A percentile compares a stretch with the other conserved stretches of the same genome.
Evolutionary conservation across 2,113 vertebrate genomes (phyloP).

Genomic region (Poeciliopsis occidentalis): DNA sequence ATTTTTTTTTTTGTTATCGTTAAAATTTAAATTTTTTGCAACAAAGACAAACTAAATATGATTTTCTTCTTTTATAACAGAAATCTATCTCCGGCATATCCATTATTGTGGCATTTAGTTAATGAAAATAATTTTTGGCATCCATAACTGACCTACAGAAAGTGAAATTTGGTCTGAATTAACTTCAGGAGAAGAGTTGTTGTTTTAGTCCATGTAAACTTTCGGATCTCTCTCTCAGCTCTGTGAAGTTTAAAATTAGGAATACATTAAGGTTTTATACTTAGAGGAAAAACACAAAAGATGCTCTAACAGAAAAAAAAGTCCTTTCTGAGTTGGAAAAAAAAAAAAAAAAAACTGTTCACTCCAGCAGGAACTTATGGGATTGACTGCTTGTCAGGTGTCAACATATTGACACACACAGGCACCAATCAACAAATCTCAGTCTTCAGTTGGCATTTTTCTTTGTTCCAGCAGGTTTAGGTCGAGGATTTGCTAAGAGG

Average conservation of each 20-base stretch:
- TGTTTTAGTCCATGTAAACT: too few species aligned
- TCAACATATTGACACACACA: not conserved
- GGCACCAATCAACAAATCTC: not conserved
- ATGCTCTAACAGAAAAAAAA: not conserved
- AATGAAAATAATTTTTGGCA: too few species aligned
- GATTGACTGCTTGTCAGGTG: not conserved
- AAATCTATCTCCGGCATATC: too few species aligned
- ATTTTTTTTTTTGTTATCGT: too few species aligned
- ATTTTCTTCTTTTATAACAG: too few species aligned
- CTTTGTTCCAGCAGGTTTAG: not conserved
- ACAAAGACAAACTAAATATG: too few species aligned
- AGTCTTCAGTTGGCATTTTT: not conserved
- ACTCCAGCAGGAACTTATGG: not conserved
- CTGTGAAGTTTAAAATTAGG: not conserved
- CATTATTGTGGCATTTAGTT: too few species aligned
- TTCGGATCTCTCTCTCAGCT: not conserved
- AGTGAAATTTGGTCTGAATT: too few species aligned
- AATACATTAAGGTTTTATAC: not conserved
- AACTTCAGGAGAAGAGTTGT: too few species aligned
- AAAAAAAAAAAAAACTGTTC: too few species aligned
- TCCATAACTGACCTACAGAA: too few species aligned
- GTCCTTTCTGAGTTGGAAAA: not conserved
- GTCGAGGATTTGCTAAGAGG: not conserved
- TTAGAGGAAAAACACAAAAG: not conserved
- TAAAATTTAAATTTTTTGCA: too few species aligned